Evolutionary conservation across 2,797 vertebrate species (phyloP).

Genomic region (Octomys mimax): DNA sequence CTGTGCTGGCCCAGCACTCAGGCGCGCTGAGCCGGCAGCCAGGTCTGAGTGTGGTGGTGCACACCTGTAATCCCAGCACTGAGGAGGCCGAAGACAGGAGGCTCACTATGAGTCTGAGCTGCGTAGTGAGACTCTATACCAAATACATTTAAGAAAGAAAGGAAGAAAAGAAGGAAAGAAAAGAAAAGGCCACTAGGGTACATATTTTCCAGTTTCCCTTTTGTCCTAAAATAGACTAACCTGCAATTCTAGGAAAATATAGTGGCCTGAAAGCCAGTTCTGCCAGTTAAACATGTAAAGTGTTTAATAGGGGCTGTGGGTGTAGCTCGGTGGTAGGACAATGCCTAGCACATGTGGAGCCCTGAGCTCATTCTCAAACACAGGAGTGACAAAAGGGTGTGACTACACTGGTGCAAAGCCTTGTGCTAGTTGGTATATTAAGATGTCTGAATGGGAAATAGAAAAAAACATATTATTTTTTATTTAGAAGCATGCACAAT

Average conservation of each 20-base stretch:
- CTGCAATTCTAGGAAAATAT: slow-evolving; percentile 10
- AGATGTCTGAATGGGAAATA: not conserved
- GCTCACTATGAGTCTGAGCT: too few species aligned
- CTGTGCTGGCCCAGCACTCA: too few species aligned
- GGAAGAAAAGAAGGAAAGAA: too few species aligned
- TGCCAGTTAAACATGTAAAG: not conserved
- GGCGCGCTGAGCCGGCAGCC: too few species aligned
- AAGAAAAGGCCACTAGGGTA: not conserved
- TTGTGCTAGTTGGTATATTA: not conserved
- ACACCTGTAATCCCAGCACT: too few species aligned
- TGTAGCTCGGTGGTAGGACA: not conserved
- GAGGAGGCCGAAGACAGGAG: too few species aligned
- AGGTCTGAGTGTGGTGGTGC: too few species aligned
- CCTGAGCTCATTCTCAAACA: not conserved
- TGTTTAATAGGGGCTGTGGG: not conserved
- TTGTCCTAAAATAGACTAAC: slow-evolving; percentile 1
- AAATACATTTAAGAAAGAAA: too few species aligned
- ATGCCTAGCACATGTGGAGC: not conserved
- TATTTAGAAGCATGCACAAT: not conserved
- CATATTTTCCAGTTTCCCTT: slow-evolving; percentile 43
- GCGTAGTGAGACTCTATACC: too few species aligned
- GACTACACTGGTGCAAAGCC: not conserved
- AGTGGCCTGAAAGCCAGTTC: slow-evolving; percentile 8
- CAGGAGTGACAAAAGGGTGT: not conserved
- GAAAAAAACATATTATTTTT: not conserved